Base-by-base conservation (phyloP, 2,113 vertebrate species). In the Cyprichromis sp. region DNA sequence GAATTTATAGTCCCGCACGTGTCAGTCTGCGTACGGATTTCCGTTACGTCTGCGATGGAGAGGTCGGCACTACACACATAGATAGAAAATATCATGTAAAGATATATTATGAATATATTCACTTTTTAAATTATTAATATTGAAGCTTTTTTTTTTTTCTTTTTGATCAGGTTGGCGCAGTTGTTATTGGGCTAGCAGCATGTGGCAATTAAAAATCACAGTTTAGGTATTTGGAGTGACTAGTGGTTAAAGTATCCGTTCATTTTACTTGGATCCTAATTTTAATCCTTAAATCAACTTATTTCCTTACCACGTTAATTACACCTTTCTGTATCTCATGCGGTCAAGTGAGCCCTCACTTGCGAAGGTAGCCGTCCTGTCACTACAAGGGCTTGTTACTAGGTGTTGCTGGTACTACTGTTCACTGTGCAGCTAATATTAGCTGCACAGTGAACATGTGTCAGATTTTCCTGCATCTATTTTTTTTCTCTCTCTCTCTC, bases 21-120 rank as follows among this genome's bases (percentile, higher is more conserved):
- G 55, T 59, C 55, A 29, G 55, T 59, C 55, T 6, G 55, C 47
- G 4, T 19, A 52, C 0, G 47, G 47, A 3, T 29, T 59, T 59
- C 13, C 13, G 26, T 16, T 16, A 29, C 2, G 26, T 16, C 55
- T 59, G 2, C 55, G 3, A 29, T 59, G 55, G 2, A 16, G 55
- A 59, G 26, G 0, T 16, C 5, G 55, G 3, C 26, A 59, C 55
- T 29, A 29, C 55, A 0, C 55, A 59, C 13, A 16, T 29, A 2
- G 55, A 16, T 29, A 1, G 55, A 57, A 57, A 57, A 57, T 55
- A 52, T 52, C 8, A 52, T 19, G 8, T 19, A 19, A 3, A 52
- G 3, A 9, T 52, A 52, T 52, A 52, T 52, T 52, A 5, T 52
- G 17, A 19, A 52, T 52, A 52, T 52, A 9, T 52, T 52, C 17